A percentile compares a stretch with the other conserved stretches of the same genome.
Evolutionary conservation across 2,113 vertebrate genomes (phyloP).

Genomic region (Nerophis ophidion): DNA sequence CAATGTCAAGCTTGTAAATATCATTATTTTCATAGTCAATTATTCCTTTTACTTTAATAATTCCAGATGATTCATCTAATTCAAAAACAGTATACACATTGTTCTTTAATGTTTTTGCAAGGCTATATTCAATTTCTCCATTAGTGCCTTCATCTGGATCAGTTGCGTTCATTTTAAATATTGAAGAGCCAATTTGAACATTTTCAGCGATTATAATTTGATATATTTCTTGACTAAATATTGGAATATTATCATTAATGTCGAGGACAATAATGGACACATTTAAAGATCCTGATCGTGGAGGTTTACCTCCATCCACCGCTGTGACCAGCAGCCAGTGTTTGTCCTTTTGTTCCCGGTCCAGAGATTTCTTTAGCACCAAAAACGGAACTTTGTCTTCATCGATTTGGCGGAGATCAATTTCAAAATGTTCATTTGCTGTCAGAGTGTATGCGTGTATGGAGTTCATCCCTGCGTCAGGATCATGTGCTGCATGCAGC

Average conservation of each 20-base stretch:
- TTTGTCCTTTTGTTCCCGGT: constrained; percentile 45
- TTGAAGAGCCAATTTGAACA: background rate
- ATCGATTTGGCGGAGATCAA: constrained; percentile 41
- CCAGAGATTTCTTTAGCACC: constrained; percentile 47
- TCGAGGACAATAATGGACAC: constrained; percentile 53
- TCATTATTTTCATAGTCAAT: constrained; percentile 33
- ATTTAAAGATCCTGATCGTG: constrained; percentile 34
- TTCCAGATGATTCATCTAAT: constrained; percentile 17
- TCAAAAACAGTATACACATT: constrained; percentile 20
- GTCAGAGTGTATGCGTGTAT: constrained; percentile 55
- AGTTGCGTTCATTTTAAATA: constrained; percentile 32
- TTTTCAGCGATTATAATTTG: constrained; percentile 41
- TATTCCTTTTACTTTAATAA: constrained; percentile 10
- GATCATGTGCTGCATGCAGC: constrained; percentile 51
- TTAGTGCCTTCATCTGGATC: constrained; percentile 25
- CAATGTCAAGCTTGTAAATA: constrained; percentile 25
- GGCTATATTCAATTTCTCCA: constrained; percentile 25
- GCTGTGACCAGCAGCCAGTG: constrained; percentile 40
- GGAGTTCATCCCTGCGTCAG: constrained; percentile 45
- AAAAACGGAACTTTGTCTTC: constrained; percentile 48
- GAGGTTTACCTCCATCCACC: constrained; percentile 55
- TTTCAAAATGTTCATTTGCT: constrained; percentile 52
- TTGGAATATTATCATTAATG: constrained; percentile 60
- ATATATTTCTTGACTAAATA: constrained; percentile 50
- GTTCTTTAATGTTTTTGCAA: constrained; percentile 16